These are phyloP conservation scores for Numenius phaeopus DNA, from an alignment of 2,797 vertebrate species.

Conservation along the genomic window DNA sequence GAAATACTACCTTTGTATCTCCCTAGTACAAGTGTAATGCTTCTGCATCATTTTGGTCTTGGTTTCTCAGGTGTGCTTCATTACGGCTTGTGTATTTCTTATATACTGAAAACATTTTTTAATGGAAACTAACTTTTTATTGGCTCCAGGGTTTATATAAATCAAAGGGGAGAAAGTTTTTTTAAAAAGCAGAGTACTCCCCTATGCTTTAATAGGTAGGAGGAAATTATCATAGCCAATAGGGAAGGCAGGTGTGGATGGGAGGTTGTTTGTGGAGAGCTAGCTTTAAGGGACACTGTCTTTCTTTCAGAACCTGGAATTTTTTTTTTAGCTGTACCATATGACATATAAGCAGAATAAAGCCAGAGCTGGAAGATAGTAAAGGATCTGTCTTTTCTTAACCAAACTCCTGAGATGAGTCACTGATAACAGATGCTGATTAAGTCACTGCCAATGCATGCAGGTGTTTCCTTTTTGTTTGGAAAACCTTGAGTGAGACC, in stretches of 20 bases:
- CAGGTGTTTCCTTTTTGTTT: not conserved
- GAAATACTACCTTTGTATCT: not conserved
- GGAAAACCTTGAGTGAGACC: not conserved
- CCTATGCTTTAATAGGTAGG: not conserved
- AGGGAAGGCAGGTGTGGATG: not conserved
- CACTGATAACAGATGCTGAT: not conserved
- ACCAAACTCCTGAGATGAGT: not conserved
- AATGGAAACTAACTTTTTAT: not conserved
- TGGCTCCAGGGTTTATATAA: not conserved
- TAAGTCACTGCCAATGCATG: not conserved
- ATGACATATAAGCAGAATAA: not conserved
- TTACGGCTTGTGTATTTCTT: not conserved
- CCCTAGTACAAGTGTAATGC: not conserved
- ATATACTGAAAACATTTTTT: not conserved
- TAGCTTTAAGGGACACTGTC: not conserved
- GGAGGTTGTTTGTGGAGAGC: not conserved
- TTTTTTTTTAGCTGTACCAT: not conserved
- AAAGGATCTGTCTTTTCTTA: not conserved
- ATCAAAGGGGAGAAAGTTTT: not conserved
- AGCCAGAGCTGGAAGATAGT: not conserved
- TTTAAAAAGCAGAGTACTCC: not conserved
- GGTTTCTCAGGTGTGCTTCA: not conserved
- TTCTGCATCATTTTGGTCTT: not conserved
- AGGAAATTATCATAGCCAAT: not conserved
- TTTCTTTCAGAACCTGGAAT: not conserved